These are phyloP conservation scores for Characodon lateralis DNA, from an alignment of 2,797 vertebrate genomes.

Conservation along the genomic window DNA sequence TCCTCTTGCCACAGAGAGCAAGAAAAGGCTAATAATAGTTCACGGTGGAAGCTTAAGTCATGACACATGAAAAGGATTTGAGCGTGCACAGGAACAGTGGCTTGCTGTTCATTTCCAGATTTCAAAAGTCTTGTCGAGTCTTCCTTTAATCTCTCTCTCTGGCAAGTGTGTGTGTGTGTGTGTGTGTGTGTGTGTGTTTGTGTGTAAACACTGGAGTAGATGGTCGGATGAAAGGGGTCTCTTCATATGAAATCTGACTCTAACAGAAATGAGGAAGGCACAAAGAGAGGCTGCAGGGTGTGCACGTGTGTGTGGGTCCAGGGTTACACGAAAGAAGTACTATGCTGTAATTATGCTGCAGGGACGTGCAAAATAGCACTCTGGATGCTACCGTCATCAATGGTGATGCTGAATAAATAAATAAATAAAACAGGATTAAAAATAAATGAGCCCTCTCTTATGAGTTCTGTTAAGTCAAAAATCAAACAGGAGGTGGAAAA, in stretches of 20 bases:
- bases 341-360: constrained; percentile 64
- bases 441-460: constrained; percentile 45
- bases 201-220: constrained; percentile 73
- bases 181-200: neutral
- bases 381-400: constrained; percentile 54
- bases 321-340: constrained; percentile 40
- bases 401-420: constrained; percentile 41
- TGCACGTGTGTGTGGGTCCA: constrained; percentile 12
- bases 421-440: constrained; percentile 38
- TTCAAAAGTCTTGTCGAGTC: constrained; percentile 60
- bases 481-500: constrained; percentile 28
- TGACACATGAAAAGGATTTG: constrained; percentile 66
- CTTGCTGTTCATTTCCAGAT: constrained; percentile 51
- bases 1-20: constrained; percentile 63
- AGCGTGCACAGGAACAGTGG: constrained; percentile 52
- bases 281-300: constrained; percentile 11
- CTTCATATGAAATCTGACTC: constrained; percentile 64
- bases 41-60: constrained; percentile 67
- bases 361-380: constrained; percentile 47
- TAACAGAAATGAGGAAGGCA: constrained; percentile 54
- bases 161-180: neutral
- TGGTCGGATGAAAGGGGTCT: constrained; percentile 58
- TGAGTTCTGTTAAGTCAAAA: constrained; percentile 35
- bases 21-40: constrained; percentile 77
- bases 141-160: constrained; percentile 34